Conservation (phyloP, 2,797 vertebrate species). For the Valencia hispanica region DNA sequence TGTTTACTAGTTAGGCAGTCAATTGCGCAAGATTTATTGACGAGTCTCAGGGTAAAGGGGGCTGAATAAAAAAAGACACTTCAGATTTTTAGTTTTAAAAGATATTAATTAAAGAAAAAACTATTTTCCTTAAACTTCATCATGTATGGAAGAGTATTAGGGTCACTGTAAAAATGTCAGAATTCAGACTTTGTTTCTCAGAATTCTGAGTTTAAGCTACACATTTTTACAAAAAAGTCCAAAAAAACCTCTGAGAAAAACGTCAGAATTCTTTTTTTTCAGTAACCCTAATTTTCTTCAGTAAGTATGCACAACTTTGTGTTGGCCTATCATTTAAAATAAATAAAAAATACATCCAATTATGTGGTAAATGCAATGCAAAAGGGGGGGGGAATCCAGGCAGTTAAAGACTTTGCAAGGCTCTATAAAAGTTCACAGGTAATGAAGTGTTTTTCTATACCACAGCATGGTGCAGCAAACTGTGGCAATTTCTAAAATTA, state of each 20-base stretch:
- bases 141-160: neutral
- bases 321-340: neutral
- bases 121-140: neutral
- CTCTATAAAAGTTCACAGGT: neutral
- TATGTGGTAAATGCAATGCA: too few relatives aligned
- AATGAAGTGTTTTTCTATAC: neutral
- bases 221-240: too few relatives aligned
- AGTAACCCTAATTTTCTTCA: too few relatives aligned
- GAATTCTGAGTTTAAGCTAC: too few relatives aligned
- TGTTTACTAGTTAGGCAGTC: neutral
- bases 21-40: neutral
- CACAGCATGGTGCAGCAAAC: neutral
- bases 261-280: too few relatives aligned
- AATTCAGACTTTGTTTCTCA: too few relatives aligned
- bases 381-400: neutral
- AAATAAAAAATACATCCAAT: neutral
- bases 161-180: too few relatives aligned
- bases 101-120: neutral
- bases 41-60: neutral
- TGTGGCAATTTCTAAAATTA: neutral
- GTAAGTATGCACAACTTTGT: neutral
- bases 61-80: too few relatives aligned
- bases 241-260: too few relatives aligned
- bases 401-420: neutral
- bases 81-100: too few relatives aligned